Conservation (phyloP, 2,113 vertebrate genomes). For the Notothenia coriiceps region DNA sequence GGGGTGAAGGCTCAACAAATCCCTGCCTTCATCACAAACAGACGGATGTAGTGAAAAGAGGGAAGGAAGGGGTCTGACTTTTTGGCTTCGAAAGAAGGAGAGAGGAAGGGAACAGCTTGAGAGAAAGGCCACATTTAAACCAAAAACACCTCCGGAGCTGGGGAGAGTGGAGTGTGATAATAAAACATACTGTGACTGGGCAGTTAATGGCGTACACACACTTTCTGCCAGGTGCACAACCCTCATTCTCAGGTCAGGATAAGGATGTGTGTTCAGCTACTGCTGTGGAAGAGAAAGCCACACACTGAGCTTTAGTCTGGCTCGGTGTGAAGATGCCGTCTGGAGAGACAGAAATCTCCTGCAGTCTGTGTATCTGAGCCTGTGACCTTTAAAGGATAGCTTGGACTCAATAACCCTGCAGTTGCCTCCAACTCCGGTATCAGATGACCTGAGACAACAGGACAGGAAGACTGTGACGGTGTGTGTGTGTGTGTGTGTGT, state of each 20-base stretch:
- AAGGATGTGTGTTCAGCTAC: conserved; percentile 41
- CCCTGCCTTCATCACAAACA: conserved; percentile 53
- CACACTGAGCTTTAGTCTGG: conserved; percentile 30
- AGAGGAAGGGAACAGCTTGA: conserved; percentile 14
- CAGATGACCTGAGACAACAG: conserved; percentile 84
- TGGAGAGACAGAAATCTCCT: conserved; percentile 42
- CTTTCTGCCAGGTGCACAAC: conserved; percentile 24
- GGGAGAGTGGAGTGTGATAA: not conserved
- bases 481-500: too few relatives aligned
- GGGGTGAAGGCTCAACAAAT: conserved; percentile 47
- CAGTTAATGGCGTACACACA: conserved; percentile 19
- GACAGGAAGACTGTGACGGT: conserved; percentile 59
- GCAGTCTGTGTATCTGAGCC: conserved; percentile 69
- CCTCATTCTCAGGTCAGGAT: conserved; percentile 41
- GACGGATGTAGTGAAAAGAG: conserved; percentile 38
- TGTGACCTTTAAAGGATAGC: conserved; percentile 83
- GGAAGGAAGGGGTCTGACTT: conserved; percentile 35
- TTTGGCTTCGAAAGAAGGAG: conserved; percentile 20
- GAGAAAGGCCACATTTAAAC: conserved; percentile 9
- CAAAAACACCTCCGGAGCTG: conserved; percentile 1
- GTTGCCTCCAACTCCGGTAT: conserved; percentile 75
- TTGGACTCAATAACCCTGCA: conserved; percentile 78
- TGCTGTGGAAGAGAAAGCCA: conserved; percentile 41
- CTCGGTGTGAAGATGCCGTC: conserved; percentile 28
- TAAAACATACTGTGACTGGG: conserved; percentile 4